Evolutionary conservation across 2,113 vertebrate species (phyloP).

Genomic region (Tachysurus fulvidraco): DNA sequence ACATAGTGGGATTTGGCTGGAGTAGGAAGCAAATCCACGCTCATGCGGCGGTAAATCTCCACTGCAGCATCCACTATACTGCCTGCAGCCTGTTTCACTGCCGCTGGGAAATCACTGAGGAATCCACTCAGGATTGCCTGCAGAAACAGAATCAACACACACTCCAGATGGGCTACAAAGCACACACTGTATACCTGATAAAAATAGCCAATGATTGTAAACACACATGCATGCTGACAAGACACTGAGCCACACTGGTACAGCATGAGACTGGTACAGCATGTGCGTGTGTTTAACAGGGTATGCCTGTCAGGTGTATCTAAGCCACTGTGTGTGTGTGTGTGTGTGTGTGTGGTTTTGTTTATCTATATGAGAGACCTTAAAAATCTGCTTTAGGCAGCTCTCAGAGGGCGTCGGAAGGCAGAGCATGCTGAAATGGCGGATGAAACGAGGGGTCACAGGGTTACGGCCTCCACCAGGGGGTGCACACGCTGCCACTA

Average conservation of each 20-base stretch:
- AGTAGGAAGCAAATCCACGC: slow-evolving; percentile 84
- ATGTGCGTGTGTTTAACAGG: not conserved
- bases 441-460: slow-evolving; percentile 80
- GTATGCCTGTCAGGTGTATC: not conserved
- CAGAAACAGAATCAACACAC: not conserved
- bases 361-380: slow-evolving; percentile 65
- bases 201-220: not conserved
- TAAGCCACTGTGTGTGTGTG: not conserved
- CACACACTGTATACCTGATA: slow-evolving; percentile 1
- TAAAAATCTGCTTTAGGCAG: slow-evolving; percentile 85
- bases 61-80: slow-evolving; percentile 83
- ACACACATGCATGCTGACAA: not conserved
- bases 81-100: slow-evolving; percentile 73
- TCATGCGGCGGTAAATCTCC: slow-evolving; percentile 85
- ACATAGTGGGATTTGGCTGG: slow-evolving; percentile 88
- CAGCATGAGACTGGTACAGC: not conserved
- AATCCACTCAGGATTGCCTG: slow-evolving; percentile 84
- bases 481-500: slow-evolving; percentile 79
- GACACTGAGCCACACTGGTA: not conserved
- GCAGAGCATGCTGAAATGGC: slow-evolving; percentile 83
- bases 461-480: slow-evolving; percentile 84
- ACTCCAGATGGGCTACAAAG: not conserved
- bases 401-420: slow-evolving; percentile 81
- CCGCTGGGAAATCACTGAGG: slow-evolving; percentile 75
- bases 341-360: slow-evolving; percentile 1